Percentiles rank a stretch among this genome's conserved stretches.
Conservation (phyloP, 2,113 vertebrate genomes). For the Grus americana region DNA sequence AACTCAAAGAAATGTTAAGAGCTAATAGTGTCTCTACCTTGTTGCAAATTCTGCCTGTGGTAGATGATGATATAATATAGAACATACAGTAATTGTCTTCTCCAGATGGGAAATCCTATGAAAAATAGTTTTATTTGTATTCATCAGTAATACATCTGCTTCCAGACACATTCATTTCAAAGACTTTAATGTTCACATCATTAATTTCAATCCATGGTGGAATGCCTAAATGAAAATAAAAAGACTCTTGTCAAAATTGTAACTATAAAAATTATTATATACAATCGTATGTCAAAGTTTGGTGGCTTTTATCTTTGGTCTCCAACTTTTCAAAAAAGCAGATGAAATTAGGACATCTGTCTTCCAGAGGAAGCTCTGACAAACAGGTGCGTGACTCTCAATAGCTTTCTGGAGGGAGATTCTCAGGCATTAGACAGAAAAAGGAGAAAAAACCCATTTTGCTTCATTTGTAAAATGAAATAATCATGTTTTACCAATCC, state of each 20-base stretch:
- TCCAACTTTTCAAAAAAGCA: neutral
- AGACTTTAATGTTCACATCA: neutral
- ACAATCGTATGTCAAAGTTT: neutral
- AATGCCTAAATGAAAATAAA: constrained; percentile 37
- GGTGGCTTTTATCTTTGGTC: neutral
- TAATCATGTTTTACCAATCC: neutral
- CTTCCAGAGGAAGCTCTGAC: neutral
- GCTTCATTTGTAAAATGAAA: neutral
- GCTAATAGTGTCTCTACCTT: neutral
- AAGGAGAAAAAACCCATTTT: accelerated
- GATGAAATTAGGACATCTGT: neutral
- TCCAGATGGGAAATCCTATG: constrained; percentile 38
- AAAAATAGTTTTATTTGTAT: constrained; percentile 48
- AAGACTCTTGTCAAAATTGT: neutral
- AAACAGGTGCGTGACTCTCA: neutral
- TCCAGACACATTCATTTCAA: neutral
- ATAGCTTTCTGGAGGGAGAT: neutral
- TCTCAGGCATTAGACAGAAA: neutral
- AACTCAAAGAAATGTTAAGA: neutral
- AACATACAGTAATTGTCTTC: constrained; percentile 32
- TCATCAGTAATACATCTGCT: constrained; percentile 18
- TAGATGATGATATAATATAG: constrained; percentile 6
- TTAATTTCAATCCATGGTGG: constrained; percentile 11
- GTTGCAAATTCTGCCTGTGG: constrained; percentile 16
- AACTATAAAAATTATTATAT: neutral